Evolutionary conservation across 2,888 invertebrate species (phyloP), one percentile per base, ranked within the genome.

Genomic region (Hybos culiciformis): DNA sequence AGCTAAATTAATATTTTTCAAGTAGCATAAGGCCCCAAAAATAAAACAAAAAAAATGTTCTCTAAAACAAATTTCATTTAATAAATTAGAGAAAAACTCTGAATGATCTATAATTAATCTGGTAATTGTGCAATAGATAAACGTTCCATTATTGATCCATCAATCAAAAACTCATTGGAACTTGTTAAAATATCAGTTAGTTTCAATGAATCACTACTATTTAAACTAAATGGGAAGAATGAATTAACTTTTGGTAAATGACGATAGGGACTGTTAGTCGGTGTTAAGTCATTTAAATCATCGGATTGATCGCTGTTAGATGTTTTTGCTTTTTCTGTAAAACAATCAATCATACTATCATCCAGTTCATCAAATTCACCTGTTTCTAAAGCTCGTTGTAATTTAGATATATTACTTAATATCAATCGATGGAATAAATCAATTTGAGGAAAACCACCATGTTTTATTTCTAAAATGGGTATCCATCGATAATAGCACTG

Each of bases 401-500:
- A 48, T 53, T 62, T 63, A 8, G 60, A 57, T 43, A 66, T 65
- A 45, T 65, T 65, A 44, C 60, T 63, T 18, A 66, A 50, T 21
- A 67, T 50, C 40, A 66, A 46, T 24, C 67, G 61, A 53, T 67
- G 62, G 41, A 60, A 61, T 39, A 67, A 52, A 49, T 67, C 67
- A 21, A 67, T 59, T 54, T 67, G 67, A 3, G 65, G 61, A 48
- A 59, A 60, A 4, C 67, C 67, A 5, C 67, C 67, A n/a, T 60
- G 57, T 39, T 61, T 61, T 3, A 67, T 66, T 50, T 91, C 87
- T 6, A 90, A 72, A 17, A 84, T 79, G 17, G 82, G 78, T 57
- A 90, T 72, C 87, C 90, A 92, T 21, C 93, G 78, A 60, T 86
- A 83, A 68, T 88, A 93, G 68, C 90, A 91, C 63, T 86, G 87